Evolutionary conservation across 2,113 vertebrate species (phyloP), one percentile per base, ranked within the genome.

Genomic region (Addax nasomaculatus): DNA sequence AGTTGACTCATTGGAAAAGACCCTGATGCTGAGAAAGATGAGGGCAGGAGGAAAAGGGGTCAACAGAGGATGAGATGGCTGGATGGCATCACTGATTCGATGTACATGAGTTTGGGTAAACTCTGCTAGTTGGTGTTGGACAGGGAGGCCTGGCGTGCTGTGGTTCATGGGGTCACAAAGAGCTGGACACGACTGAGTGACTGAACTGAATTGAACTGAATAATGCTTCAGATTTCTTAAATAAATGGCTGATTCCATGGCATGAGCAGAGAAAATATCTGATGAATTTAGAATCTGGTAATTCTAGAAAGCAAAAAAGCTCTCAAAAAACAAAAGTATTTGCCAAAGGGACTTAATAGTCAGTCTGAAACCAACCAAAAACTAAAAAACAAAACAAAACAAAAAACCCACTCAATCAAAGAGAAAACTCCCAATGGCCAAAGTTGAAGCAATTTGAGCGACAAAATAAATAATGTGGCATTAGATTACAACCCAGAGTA

Each of bases 131-230:
- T 62, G 6, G 2, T 62, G 29, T 15, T 62, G 29, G 6, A 62
- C 60, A 15, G 29, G 29, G 13, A 62, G 6, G 60, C 6, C 60
- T 62, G 13, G 29, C 1, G 0, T 30, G 6, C 60, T 62, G 29
- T 3, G 29, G 5, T 62, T 30, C 60, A 62, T 58, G 29, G 60
- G 29, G 13, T 30, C 2, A 0, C 13, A 62, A 62, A 62, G 13
- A 62, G 13, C 30, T 0, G 6, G 60, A 15, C 29, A 30, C 0
- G 1, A 62, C 60, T 62, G 60, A 62, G 60, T 1, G 13, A 30
- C 29, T 62, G 14, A 62, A 62, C 3, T 62, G 60, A 62, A 60
- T 12, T 33, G 29, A 62, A 30, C 29, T 62, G 29, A 62, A 15
- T 60, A 53, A 51, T n/a, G 16, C 33, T 53, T 45, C 16, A 93